Base-by-base conservation (phyloP, 2,888 invertebrate species). In the Barypeithes pellucidus region DNA sequence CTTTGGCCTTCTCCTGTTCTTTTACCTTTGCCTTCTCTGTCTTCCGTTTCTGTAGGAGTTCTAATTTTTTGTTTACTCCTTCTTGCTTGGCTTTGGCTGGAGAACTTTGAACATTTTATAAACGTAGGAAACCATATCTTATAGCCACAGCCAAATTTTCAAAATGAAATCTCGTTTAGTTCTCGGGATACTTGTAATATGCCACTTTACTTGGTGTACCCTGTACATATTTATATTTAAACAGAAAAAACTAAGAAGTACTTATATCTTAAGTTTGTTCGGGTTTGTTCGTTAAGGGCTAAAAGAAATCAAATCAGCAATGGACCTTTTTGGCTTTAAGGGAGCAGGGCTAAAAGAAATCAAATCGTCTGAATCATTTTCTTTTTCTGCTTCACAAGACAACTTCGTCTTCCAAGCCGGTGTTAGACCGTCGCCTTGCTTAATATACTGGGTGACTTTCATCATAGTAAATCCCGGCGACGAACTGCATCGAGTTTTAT, bases 21-120 rank as follows among this genome's bases (percentile, higher is more conserved):
- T n/a, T n/a, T n/a, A n/a, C n/a, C n/a, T n/a, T n/a, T n/a, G n/a
- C n/a, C n/a, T n/a, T 83, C 20, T 84, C 80, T 24, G 76, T 77
- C 68, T 83, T 82, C 83, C 84, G 84, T 72, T 82, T 77, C 7
- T 75, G 67, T 8, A 84, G 73, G 75, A 80, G 76, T 66, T 82
- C 81, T n/a, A 78, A 63, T 59, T 82, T 72, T 47, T 77, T 78
- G 29, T 68, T 72, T 16, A 67, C 36, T 29, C 41, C 47, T 22
- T 57, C 60, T n/a, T 16, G 39, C n/a, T 43, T 47, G 8, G 41
- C 12, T 18, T 43, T 68, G 4, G 24, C 33, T 0, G 9, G 3
- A 9, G 22, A 33, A 45, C 59, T 3, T 61, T 3, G 60, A n/a
- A n/a, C n/a, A n/a, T n/a, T n/a, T n/a, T n/a, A n/a, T n/a, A n/a